Evolutionary conservation across 1,140 invertebrate genomes (phyloP).

Genomic region (Cotesia chilonis): DNA sequence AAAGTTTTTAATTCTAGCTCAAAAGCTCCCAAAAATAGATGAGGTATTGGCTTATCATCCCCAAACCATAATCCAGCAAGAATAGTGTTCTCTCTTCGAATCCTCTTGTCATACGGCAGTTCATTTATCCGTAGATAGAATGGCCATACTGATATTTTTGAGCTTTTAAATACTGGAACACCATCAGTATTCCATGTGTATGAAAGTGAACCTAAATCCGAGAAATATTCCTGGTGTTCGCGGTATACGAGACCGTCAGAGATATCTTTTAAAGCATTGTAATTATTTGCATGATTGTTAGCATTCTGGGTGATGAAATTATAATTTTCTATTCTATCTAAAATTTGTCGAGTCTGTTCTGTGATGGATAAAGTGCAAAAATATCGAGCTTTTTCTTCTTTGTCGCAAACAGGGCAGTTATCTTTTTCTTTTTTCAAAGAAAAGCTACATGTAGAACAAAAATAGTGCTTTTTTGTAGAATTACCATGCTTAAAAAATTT

Average conservation of each 20-base stretch:
- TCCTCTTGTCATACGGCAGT: neutral
- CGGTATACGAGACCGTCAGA: conserved; percentile 21
- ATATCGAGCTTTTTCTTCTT: conserved; percentile 20
- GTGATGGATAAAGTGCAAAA: conserved; percentile 16
- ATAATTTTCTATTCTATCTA: conserved; percentile 18
- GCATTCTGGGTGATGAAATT: neutral
- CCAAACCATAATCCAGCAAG: too few species aligned
- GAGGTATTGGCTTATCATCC: too few species aligned
- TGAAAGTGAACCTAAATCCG: neutral
- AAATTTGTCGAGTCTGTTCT: conserved; percentile 14
- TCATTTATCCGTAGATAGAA: conserved; percentile 15
- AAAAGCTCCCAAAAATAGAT: too few species aligned
- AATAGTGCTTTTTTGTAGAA: conserved; percentile 16
- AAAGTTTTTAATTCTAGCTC: too few species aligned
- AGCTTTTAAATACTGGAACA: conserved; percentile 1
- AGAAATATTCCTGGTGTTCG: conserved; percentile 14
- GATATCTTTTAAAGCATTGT: conserved; percentile 8
- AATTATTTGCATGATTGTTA: neutral
- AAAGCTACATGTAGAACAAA: conserved; percentile 22
- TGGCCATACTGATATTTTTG: neutral
- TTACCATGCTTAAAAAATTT: conserved; percentile 26
- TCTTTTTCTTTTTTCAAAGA: conserved; percentile 19
- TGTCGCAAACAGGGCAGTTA: conserved; percentile 3
- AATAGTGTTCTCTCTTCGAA: too few species aligned
- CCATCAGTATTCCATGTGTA: conserved; percentile 9